Percentiles rank a stretch among this genome's conserved stretches.
phyloP scores from a whole-genome alignment of 2,888 invertebrate genomes.

The Euzophera pinguis region DNA sequence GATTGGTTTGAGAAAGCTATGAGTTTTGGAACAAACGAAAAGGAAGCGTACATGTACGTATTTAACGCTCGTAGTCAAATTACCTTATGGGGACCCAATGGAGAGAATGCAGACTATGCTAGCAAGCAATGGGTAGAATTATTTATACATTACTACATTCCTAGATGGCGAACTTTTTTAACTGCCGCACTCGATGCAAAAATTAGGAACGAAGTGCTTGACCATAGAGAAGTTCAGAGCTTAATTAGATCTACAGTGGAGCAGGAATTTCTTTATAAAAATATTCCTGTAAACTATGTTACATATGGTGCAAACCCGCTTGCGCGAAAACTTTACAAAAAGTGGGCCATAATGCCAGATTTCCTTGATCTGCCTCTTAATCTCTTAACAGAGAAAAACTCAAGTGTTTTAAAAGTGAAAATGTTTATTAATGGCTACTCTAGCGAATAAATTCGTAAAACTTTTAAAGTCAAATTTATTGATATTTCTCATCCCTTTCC shows the following conservation, averaged over 20 bases:
- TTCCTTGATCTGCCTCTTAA: slow-evolving; percentile 52
- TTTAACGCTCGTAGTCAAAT: slow-evolving; percentile 94
- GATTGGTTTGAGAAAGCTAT: slow-evolving; percentile 45
- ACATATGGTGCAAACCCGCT: slow-evolving; percentile 20
- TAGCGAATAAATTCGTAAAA: too few relatives aligned
- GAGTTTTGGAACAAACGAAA: slow-evolving; percentile 22
- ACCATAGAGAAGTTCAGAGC: slow-evolving; percentile 77
- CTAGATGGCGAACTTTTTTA: slow-evolving; percentile 88
- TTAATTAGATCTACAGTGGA: slow-evolving; percentile 51
- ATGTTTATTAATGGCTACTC: background rate
- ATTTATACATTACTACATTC: slow-evolving; percentile 83
- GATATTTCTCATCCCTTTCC: too few relatives aligned
- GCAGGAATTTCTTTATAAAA: slow-evolving; percentile 34
- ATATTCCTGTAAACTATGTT: slow-evolving; percentile 21
- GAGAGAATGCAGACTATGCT: slow-evolving; percentile 95
- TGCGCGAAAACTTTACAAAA: slow-evolving; percentile 47
- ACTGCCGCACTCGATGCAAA: slow-evolving; percentile 78
- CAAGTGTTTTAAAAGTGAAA: background rate
- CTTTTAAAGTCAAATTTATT: too few relatives aligned
- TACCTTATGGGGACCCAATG: slow-evolving; percentile 95
- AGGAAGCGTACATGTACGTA: slow-evolving; percentile 44
- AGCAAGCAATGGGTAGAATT: slow-evolving; percentile 94
- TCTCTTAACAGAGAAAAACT: slow-evolving; percentile 25
- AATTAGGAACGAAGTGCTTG: slow-evolving; percentile 70
- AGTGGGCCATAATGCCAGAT: slow-evolving; percentile 55